Percentiles rank a stretch among this genome's conserved stretches.
These are phyloP conservation scores for Oostethus manadensis DNA, from an alignment of 2,113 vertebrate species.

Conservation along the genomic window DNA sequence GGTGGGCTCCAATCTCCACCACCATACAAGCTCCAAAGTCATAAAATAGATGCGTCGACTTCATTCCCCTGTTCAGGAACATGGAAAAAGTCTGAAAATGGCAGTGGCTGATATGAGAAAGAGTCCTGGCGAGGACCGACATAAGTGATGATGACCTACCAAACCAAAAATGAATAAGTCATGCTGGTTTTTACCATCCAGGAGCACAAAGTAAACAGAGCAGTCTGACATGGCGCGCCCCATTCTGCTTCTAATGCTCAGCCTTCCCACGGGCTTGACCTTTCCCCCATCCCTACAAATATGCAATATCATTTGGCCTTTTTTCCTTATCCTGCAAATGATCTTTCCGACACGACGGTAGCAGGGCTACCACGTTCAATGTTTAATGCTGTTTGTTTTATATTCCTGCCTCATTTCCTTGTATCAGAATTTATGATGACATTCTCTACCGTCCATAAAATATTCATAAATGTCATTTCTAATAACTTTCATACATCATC, in stretches of 20 bases:
- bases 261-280: conserved; percentile 28
- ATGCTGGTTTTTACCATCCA: conserved; percentile 38
- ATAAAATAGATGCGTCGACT: too few species aligned
- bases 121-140: conserved; percentile 23
- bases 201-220: conserved; percentile 15
- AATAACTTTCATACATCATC: conserved; percentile 80
- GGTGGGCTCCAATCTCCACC: too few species aligned
- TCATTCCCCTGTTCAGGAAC: too few species aligned
- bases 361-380: conserved; percentile 58
- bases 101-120: conserved; percentile 4
- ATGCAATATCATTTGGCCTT: conserved; percentile 34
- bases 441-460: conserved; percentile 77
- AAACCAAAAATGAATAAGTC: conserved; percentile 51
- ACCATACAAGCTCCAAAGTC: too few species aligned
- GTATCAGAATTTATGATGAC: conserved; percentile 79
- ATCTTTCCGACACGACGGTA: conserved; percentile 57
- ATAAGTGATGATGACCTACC: conserved; percentile 30
- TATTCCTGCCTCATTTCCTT: conserved; percentile 76
- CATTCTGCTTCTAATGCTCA: conserved; percentile 9
- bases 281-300: conserved; percentile 20
- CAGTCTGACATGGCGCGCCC: background rate
- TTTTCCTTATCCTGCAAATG: conserved; percentile 53
- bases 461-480: conserved; percentile 83
- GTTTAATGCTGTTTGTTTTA: conserved; percentile 82
- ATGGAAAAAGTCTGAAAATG: background rate